Conservation (phyloP, 2,888 invertebrate species). For the Bellardia bayeri region DNA sequence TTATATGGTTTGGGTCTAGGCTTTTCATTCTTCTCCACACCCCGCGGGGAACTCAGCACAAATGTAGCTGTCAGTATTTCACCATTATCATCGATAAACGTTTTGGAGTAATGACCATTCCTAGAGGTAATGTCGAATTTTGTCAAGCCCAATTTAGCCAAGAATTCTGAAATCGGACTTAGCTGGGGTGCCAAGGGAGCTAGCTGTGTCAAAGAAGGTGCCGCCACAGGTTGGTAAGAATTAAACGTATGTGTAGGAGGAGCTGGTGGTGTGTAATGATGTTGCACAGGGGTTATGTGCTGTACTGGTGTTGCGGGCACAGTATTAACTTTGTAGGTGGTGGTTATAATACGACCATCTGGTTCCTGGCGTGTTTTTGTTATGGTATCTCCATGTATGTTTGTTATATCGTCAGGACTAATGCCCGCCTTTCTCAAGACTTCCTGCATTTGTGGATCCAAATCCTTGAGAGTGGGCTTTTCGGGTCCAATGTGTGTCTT, state of each 20-base stretch:
- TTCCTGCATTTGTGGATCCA: slow-evolving; percentile 73
- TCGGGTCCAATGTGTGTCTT: slow-evolving; percentile 56
- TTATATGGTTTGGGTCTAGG: slow-evolving; percentile 7
- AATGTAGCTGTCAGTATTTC: slow-evolving; percentile 77
- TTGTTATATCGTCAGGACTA: slow-evolving; percentile 74
- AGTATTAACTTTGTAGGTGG: slow-evolving; percentile 73
- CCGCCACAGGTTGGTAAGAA: not conserved
- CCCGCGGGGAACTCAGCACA: slow-evolving; percentile 73
- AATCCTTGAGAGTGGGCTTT: slow-evolving; percentile 51
- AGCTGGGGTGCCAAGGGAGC: not conserved
- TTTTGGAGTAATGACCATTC: slow-evolving; percentile 76
- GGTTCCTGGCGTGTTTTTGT: slow-evolving; percentile 74
- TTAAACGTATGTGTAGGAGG: not conserved
- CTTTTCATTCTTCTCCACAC: not conserved
- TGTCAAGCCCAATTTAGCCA: slow-evolving; percentile 75
- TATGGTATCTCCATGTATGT: slow-evolving; percentile 71
- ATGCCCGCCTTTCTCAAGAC: slow-evolving; percentile 76
- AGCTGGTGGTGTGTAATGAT: not conserved
- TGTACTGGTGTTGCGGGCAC: not conserved
- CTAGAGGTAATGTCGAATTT: slow-evolving; percentile 75
- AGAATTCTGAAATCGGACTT: slow-evolving; percentile 75
- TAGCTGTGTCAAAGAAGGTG: not conserved
- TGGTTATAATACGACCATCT: slow-evolving; percentile 75
- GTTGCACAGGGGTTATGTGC: not conserved
- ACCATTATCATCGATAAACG: slow-evolving; percentile 78